Evolutionary conservation across 2,113 vertebrate species (phyloP).

Genomic region (Strix uralensis): DNA sequence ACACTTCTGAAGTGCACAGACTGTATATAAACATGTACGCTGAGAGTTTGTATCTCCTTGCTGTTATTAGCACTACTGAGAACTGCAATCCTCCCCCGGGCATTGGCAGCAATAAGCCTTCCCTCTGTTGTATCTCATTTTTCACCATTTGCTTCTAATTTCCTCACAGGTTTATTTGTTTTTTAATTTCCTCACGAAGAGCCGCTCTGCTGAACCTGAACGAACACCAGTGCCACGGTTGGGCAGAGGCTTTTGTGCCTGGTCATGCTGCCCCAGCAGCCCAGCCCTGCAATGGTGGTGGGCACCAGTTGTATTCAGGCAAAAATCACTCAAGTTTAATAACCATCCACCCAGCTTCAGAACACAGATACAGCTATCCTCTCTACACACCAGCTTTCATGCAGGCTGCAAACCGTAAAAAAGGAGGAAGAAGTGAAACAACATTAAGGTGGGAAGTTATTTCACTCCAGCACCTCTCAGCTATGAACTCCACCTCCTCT

Average conservation of each 20-base stretch:
- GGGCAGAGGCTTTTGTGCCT: neutral
- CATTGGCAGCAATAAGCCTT: neutral
- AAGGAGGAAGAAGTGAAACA: neutral
- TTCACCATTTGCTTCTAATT: neutral
- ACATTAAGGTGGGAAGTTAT: neutral
- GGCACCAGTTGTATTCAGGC: neutral
- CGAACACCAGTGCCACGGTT: rapidly evolving
- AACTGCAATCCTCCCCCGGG: neutral
- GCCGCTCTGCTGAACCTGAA: neutral
- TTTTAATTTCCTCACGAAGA: neutral
- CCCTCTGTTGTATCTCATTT: neutral
- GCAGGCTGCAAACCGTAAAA: neutral
- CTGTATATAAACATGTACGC: rapidly evolving
- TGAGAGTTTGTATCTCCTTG: neutral
- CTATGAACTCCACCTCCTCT: neutral
- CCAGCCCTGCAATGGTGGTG: rapidly evolving
- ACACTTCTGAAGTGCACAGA: neutral
- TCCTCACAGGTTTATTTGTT: neutral
- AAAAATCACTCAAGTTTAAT: neutral
- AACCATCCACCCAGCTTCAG: neutral
- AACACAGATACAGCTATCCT: neutral
- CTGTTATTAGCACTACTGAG: neutral
- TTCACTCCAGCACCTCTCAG: neutral
- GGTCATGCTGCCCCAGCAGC: rapidly evolving
- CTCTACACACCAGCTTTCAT: neutral